Evolutionary conservation across 2,888 invertebrate genomes (phyloP).

Genomic region (Leucophenga maculata): DNA sequence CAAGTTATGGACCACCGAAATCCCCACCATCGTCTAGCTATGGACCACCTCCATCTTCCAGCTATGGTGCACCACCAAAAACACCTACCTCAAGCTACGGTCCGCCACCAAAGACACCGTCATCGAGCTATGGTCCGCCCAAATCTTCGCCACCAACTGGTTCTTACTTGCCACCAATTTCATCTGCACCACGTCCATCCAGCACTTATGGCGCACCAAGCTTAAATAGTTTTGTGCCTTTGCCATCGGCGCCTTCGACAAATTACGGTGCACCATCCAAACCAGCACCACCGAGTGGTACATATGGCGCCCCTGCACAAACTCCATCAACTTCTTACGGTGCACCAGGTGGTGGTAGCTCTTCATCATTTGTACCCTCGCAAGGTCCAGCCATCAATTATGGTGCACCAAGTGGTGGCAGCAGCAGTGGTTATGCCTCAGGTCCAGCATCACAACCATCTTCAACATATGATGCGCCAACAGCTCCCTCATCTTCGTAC

Average conservation of each 20-base stretch:
- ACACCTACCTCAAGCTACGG: constrained; percentile 72
- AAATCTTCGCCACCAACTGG: constrained; percentile 47
- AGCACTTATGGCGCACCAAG: constrained; percentile 52
- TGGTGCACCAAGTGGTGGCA: constrained; percentile 63
- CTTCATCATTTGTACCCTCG: background rate
- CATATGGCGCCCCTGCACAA: constrained; percentile 72
- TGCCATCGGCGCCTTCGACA: constrained; percentile 72
- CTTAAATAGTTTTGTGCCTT: constrained; percentile 67
- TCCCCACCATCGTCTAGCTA: constrained; percentile 50
- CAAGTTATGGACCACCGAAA: constrained; percentile 75
- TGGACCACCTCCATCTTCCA: constrained; percentile 62
- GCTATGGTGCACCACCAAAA: constrained; percentile 72
- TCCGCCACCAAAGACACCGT: too few relatives aligned
- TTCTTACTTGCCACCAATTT: constrained; percentile 44
- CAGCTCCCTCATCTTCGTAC: constrained; percentile 68
- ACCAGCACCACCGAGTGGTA: constrained; percentile 67
- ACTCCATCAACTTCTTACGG: constrained; percentile 58
- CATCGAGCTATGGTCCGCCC: constrained; percentile 73
- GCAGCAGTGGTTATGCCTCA: constrained; percentile 51
- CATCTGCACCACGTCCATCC: constrained; percentile 33
- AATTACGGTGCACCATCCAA: constrained; percentile 74
- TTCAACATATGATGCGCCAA: constrained; percentile 49
- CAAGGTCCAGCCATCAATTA: constrained; percentile 52
- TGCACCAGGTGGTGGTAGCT: constrained; percentile 36
- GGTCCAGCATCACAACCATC: constrained; percentile 67